phyloP scores from a whole-genome alignment of 2,797 vertebrate species.

The Rhabdomys pumilio region DNA sequence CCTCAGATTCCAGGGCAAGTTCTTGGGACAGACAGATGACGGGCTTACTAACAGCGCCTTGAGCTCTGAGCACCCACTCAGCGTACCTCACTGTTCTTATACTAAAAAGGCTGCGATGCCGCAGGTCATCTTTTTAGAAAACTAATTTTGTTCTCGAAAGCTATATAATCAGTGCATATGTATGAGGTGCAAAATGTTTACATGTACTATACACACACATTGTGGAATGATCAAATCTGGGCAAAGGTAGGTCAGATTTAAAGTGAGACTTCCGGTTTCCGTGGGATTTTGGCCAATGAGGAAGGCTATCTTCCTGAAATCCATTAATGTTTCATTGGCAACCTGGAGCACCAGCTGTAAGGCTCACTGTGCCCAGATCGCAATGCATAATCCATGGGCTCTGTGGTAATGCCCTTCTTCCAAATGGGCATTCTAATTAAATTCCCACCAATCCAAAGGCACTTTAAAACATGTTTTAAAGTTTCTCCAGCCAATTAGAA shows the following conservation, averaged over 20 bases:
- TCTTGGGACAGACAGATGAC: neutral
- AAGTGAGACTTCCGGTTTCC: conserved; percentile 71
- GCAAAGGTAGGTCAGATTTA: conserved; percentile 14
- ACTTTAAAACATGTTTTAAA: conserved; percentile 83
- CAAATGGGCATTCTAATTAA: conserved; percentile 85
- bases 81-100: neutral
- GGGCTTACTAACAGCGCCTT: neutral
- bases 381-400: conserved; percentile 84
- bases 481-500: conserved; percentile 81
- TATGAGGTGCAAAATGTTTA: neutral
- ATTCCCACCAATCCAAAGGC: conserved; percentile 80
- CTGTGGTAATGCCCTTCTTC: conserved; percentile 84
- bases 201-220: neutral
- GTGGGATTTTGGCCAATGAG: conserved; percentile 26
- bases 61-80: neutral
- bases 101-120: neutral
- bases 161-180: neutral
- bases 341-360: conserved; percentile 79
- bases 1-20: neutral
- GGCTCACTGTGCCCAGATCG: conserved; percentile 84
- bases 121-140: neutral
- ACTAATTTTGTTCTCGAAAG: neutral
- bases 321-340: conserved; percentile 77
- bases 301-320: conserved; percentile 68
- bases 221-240: neutral